Conservation (phyloP, 2,113 vertebrate genomes). For the Tachysurus vachellii region DNA sequence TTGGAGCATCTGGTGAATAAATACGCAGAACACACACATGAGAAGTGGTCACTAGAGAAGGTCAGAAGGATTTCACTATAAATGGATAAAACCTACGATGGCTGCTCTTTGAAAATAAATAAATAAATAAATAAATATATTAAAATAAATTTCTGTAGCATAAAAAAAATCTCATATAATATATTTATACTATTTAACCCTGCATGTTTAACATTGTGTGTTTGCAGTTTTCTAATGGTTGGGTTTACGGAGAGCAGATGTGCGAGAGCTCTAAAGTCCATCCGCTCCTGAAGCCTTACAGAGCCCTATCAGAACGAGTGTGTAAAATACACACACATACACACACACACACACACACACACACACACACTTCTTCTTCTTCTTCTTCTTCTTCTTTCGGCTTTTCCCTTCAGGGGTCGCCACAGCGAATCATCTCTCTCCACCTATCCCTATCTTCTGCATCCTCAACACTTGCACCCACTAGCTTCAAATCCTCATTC, state of each 20-base stretch:
- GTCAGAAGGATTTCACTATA: slow-evolving; percentile 63
- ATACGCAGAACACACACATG: slow-evolving; percentile 92
- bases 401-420: no score
- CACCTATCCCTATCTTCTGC: no score
- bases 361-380: no score
- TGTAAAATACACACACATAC: background rate
- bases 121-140: background rate
- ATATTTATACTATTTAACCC: no score
- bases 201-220: slow-evolving; percentile 30
- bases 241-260: slow-evolving; percentile 91
- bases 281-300: slow-evolving; percentile 93
- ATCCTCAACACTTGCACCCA: no score
- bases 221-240: slow-evolving; percentile 88
- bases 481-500: no score
- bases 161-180: no score
- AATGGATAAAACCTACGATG: background rate
- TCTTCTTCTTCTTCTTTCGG: no score
- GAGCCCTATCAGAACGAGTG: slow-evolving; percentile 92
- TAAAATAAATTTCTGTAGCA: no score
- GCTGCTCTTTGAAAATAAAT: background rate
- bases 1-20: slow-evolving; percentile 93
- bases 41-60: slow-evolving; percentile 97
- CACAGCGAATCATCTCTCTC: no score
- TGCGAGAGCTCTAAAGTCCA: slow-evolving; percentile 90
- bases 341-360: background rate